Conservation (phyloP, 2,113 vertebrate genomes). For the Uria lomvia region DNA sequence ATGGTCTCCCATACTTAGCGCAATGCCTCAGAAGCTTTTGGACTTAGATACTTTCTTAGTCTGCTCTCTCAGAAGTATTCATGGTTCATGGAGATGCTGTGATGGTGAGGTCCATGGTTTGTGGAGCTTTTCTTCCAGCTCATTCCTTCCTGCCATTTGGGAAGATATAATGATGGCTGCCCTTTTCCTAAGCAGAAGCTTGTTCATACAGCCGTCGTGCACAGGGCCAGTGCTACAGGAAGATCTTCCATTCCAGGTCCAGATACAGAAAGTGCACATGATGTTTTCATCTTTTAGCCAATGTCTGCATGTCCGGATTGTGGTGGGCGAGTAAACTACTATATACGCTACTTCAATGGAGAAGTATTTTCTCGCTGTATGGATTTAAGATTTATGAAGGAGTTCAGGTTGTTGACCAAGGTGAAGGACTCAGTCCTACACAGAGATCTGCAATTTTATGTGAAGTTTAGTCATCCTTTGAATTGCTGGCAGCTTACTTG, state of each 20-base stretch:
- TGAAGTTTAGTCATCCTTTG: neutral
- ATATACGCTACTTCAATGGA: neutral
- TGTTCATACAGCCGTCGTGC: neutral
- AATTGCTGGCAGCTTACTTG: neutral
- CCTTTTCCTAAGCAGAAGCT: neutral
- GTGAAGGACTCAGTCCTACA: neutral
- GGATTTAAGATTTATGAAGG: neutral
- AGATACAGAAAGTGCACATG: neutral
- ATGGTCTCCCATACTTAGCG: neutral
- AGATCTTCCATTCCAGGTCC: neutral
- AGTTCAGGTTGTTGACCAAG: neutral
- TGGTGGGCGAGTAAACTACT: neutral
- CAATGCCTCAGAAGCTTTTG: neutral
- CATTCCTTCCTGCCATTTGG: neutral
- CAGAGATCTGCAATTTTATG: neutral
- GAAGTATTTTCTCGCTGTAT: neutral
- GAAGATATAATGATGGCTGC: neutral
- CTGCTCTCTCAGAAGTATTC: neutral
- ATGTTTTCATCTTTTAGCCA: neutral
- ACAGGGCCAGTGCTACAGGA: neutral
- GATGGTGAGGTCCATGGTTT: neutral
- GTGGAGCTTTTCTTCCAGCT: neutral
- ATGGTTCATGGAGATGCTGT: neutral
- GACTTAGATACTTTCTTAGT: neutral
- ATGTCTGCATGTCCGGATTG: neutral